Evolutionary conservation across 2,888 invertebrate species (phyloP).

Genomic region (Chorisops tibialis): DNA sequence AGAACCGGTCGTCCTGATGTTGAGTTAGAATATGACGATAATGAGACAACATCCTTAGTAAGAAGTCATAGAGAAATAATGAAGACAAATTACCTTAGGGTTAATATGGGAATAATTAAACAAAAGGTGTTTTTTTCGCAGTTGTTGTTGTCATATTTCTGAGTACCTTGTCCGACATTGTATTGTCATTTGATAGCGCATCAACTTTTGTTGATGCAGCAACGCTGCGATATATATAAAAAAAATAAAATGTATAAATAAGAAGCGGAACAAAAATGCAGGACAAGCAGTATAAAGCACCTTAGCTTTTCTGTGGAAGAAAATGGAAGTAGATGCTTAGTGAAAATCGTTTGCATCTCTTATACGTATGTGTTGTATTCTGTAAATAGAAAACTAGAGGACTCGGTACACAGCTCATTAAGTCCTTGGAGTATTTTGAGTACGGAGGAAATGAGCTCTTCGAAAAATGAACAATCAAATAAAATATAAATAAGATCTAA

Average conservation of each 20-base stretch:
- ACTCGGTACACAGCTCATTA: too few species aligned
- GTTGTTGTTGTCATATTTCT: too few species aligned
- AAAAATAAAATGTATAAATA: constrained; percentile 14
- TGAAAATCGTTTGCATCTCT: too few species aligned
- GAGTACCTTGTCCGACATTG: constrained; percentile 25
- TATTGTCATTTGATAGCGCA: constrained; percentile 12
- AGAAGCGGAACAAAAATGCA: constrained; percentile 19
- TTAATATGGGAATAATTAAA: constrained; percentile 49
- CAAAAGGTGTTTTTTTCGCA: constrained; percentile 25
- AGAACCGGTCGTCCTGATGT: not conserved
- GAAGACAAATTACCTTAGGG: constrained; percentile 51
- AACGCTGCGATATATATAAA: not conserved
- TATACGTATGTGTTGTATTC: too few species aligned
- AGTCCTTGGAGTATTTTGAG: too few species aligned
- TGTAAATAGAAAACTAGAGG: too few species aligned
- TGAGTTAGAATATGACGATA: constrained; percentile 20
- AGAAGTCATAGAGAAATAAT: constrained; percentile 51
- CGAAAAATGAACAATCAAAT: too few species aligned
- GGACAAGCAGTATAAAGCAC: constrained; percentile 3
- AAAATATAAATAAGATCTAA: too few species aligned
- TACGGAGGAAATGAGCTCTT: too few species aligned
- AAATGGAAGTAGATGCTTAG: too few species aligned
- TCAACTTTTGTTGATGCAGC: constrained; percentile 5
- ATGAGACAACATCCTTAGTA: constrained; percentile 23
- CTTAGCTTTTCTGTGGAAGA: not conserved